A percentile compares a stretch with the other conserved stretches of the same genome.
These are phyloP conservation scores for Microtus montanus DNA, from an alignment of 2,113 vertebrate species.

Conservation along the genomic window DNA sequence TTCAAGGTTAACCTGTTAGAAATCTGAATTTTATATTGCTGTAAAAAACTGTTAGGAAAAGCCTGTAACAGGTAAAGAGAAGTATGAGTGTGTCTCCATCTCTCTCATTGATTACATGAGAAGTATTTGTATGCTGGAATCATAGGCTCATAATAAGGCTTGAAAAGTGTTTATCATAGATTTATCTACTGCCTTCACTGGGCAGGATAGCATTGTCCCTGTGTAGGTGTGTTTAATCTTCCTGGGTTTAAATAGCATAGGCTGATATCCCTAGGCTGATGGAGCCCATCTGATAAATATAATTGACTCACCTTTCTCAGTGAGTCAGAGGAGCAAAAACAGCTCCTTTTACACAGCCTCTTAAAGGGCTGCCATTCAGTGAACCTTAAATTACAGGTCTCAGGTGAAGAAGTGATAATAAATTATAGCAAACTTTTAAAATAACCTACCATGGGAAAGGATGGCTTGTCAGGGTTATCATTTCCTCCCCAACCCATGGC, in stretches of 20 bases:
- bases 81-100: not conserved
- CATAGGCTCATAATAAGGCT: not conserved
- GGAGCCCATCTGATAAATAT: not conserved
- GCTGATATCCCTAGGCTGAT: not conserved
- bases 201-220: not conserved
- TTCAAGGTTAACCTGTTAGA: not conserved
- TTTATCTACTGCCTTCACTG: not conserved
- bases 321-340: not conserved
- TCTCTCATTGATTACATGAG: not conserved
- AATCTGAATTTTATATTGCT: not conserved
- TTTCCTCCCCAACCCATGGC: rapidly evolving
- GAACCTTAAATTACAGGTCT: not conserved
- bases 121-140: not conserved
- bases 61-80: not conserved
- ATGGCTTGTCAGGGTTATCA: not conserved
- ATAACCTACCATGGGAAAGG: not conserved
- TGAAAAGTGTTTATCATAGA: not conserved
- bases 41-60: not conserved
- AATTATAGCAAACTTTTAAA: not conserved
- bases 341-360: not conserved
- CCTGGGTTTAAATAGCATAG: not conserved
- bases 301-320: not conserved
- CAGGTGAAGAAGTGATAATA: not conserved
- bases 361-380: not conserved
- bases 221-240: not conserved